A percentile compares a stretch with the other conserved stretches of the same genome.
phyloP scores from a whole-genome alignment of 35 echinoderm and acorn worm species.

The Apostichopus parvimensis region DNA sequence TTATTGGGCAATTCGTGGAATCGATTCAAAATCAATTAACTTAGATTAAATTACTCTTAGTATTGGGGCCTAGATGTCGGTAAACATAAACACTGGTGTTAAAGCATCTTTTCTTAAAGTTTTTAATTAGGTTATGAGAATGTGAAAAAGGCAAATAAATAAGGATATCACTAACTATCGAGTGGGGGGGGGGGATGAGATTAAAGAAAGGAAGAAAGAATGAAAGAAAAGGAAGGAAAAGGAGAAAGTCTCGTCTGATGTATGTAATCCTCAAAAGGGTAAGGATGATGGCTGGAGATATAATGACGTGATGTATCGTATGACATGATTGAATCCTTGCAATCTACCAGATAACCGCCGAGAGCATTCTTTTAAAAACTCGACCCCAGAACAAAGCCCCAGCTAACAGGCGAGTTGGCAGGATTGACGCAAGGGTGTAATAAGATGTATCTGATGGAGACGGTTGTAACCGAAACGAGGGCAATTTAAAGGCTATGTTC shows the following conservation, averaged over 20 bases:
- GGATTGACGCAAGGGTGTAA: slow-evolving; percentile 12
- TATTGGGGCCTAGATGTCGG: too few species aligned
- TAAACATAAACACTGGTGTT: too few species aligned
- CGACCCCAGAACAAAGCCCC: neutral
- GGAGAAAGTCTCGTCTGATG: too few species aligned
- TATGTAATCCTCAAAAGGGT: neutral
- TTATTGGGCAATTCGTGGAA: too few species aligned
- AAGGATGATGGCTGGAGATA: neutral
- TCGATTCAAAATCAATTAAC: too few species aligned
- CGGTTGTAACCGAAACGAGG: neutral
- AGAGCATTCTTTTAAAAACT: neutral
- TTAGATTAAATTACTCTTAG: too few species aligned
- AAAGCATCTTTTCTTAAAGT: too few species aligned
- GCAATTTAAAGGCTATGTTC: slow-evolving; percentile 2
- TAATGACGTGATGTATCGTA: neutral
- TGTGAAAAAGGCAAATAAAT: too few species aligned
- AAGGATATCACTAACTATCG: too few species aligned
- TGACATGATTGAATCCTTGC: neutral
- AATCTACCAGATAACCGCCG: neutral
- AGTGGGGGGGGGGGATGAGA: too few species aligned
- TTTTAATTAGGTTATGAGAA: too few species aligned
- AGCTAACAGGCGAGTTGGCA: neutral
- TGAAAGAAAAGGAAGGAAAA: neutral
- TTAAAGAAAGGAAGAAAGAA: too few species aligned
- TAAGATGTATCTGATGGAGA: slow-evolving; percentile 3